phyloP scores from a whole-genome alignment of 2,113 vertebrate genomes.

The Columba livia region DNA sequence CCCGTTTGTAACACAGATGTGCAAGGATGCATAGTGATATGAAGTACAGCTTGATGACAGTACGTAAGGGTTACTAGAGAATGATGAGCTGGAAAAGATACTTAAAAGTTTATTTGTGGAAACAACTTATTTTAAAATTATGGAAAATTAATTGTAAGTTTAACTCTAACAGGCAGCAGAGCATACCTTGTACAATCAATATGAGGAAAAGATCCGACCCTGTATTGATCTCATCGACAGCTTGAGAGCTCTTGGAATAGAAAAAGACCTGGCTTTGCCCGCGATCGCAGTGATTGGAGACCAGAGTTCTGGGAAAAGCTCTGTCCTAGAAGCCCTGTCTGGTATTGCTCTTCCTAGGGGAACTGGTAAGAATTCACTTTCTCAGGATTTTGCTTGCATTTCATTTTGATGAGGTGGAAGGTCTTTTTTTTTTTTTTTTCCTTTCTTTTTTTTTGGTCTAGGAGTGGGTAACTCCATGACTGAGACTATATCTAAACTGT shows the following conservation, averaged over 20 bases:
- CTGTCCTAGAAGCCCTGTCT: conserved; percentile 87
- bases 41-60: neutral
- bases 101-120: neutral
- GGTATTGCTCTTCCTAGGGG: conserved; percentile 88
- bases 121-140: neutral
- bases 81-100: neutral
- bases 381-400: neutral
- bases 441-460: neutral
- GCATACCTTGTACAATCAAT: conserved; percentile 16
- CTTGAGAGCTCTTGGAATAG: conserved; percentile 74
- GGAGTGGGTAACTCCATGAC: neutral
- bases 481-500: neutral
- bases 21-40: neutral
- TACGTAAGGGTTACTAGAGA: neutral
- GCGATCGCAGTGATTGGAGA: conserved; percentile 77
- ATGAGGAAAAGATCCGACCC: conserved; percentile 73
- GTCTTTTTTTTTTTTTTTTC: neutral
- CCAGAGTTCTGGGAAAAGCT: conserved; percentile 92
- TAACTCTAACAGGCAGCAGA: neutral
- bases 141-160: neutral
- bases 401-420: neutral
- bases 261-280: conserved; percentile 74
- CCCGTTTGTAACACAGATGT: neutral
- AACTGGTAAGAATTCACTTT: conserved; percentile 72
- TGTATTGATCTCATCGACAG: conserved; percentile 77